These are phyloP conservation scores for Podocnemis expansa DNA, from an alignment of 2,113 vertebrate species.

Conservation along the genomic window DNA sequence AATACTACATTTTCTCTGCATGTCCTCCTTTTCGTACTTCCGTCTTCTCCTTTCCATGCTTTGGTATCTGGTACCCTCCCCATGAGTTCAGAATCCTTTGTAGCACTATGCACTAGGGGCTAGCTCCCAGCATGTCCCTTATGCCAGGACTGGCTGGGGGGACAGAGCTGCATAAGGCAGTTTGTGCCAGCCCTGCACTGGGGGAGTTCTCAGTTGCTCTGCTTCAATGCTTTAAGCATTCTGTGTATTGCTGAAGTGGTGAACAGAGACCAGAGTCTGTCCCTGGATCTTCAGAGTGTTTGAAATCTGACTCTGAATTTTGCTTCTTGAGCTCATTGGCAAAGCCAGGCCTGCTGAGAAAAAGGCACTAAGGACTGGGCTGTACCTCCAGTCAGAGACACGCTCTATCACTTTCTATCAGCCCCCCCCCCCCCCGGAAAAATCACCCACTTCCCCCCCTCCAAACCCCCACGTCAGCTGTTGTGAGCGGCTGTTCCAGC, in stretches of 20 bases:
- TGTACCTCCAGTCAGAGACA: neutral
- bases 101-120: neutral
- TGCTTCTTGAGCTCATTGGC: neutral
- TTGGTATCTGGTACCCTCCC: no score
- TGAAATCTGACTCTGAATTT: neutral
- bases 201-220: neutral
- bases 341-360: neutral
- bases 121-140: neutral
- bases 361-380: neutral
- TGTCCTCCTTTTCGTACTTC: no score
- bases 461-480: conserved; percentile 40
- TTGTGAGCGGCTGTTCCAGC: conserved; percentile 35
- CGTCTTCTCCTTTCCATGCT: no score
- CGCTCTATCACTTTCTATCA: neutral
- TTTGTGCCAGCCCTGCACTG: neutral
- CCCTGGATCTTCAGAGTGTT: fast-evolving
- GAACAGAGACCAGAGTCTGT: fast-evolving
- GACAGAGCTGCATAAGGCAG: neutral
- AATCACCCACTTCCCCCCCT: neutral
- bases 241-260: fast-evolving
- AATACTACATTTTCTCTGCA: no score
- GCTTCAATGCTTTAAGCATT: fast-evolving
- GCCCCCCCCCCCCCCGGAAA: neutral
- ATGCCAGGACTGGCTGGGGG: neutral
- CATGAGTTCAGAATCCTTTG: neutral